phyloP scores from a whole-genome alignment of 2,113 vertebrate species.

The Pteruthius melanotis region DNA sequence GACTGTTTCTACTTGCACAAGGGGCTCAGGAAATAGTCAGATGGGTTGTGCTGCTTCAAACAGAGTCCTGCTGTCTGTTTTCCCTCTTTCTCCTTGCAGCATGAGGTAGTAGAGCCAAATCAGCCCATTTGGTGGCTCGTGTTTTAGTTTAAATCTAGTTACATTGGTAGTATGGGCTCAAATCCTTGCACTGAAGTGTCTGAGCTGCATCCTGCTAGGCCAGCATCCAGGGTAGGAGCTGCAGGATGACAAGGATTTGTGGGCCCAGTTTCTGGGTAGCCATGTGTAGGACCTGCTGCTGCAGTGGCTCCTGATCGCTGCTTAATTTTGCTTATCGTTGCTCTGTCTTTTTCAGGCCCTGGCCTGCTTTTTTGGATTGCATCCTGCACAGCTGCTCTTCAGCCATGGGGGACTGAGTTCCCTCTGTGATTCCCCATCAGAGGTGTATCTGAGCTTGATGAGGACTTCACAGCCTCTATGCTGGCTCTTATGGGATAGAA shows the following conservation, averaged over 20 bases:
- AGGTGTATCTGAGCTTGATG: fast-evolving
- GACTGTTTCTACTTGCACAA: not conserved
- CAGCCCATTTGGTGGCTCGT: fast-evolving
- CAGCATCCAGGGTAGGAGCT: not conserved
- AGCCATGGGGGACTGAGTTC: not conserved
- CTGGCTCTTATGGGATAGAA: not conserved
- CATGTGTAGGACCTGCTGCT: not conserved
- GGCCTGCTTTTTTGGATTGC: not conserved
- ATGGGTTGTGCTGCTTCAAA: not conserved
- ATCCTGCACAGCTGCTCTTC: not conserved
- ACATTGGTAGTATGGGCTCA: not conserved
- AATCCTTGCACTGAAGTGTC: not conserved
- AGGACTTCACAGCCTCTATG: not conserved
- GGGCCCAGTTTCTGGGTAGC: not conserved
- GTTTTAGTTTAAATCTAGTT: not conserved
- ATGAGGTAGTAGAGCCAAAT: not conserved
- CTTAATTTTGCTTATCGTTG: not conserved
- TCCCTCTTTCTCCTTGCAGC: not conserved
- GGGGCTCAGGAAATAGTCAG: not conserved
- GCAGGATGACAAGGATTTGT: not conserved
- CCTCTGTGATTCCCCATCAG: not conserved
- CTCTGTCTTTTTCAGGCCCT: not conserved
- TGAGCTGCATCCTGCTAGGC: not conserved
- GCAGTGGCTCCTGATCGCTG: not conserved
- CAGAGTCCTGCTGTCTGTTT: not conserved